Base-by-base conservation (phyloP, 2,888 invertebrate genomes). In the Oscheius sp. region DNA sequence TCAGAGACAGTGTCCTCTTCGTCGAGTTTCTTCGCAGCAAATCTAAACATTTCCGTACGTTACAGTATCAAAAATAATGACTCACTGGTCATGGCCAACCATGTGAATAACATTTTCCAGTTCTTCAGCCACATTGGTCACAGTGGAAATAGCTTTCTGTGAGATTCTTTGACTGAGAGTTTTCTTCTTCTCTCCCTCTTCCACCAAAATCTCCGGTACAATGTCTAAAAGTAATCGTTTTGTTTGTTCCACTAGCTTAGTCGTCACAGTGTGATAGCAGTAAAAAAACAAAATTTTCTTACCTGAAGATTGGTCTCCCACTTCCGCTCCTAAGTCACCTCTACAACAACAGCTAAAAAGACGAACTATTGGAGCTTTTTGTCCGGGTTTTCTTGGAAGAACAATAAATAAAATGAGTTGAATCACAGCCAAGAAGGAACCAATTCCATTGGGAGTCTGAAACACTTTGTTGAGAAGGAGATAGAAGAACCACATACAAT, bases 371-470 rank as follows among this genome's bases (percentile, higher is more conserved):
- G 84, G 85, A 34, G 82, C 74, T 29, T 73, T 69, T 70, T 85
- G 84, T 66, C 80, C 82, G 55, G 85, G 86, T 70, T 85, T 85
- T 53, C 86, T 73, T 8, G 92, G 92, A 86, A 91, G 93, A 76
- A 92, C 89, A 27, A 91, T 88, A 88, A 94, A 94, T 17, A 94
- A 88, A 27, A 90, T 89, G 48, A 93, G 88, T 88, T 94, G 94
- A 78, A 91, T 89, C 58, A 91, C 87, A 3, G 93, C 92, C 66
- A 94, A 87, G 20, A 91, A 82, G 73, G 91, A 91, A 39, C 94
- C 94, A 81, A 93, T 88, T 58, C 92, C 90, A 88, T 94, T 95
- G 46, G 94, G 92, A 79, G 91, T 89, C 92, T 93, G 89, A 82
- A 90, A 20, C 17, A 20, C 8, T 15, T 20, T 5, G 12, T 17